Evolutionary conservation across 1,140 invertebrate species (phyloP).

Genomic region (Potamilus streckersoni): DNA sequence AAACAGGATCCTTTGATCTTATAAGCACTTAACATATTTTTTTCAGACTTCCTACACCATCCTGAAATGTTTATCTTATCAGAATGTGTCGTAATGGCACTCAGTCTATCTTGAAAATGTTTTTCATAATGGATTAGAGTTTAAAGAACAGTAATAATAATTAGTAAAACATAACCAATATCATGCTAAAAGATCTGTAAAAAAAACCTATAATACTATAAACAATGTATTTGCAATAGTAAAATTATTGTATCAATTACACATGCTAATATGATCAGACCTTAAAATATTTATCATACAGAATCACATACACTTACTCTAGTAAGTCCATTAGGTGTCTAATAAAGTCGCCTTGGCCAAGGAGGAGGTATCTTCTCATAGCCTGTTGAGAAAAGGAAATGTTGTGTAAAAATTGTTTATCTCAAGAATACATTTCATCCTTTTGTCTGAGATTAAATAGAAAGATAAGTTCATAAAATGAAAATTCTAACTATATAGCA

Average conservation of each 20-base stretch:
- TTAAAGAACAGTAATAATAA: not conserved
- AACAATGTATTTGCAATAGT: not conserved
- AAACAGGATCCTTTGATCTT: no score
- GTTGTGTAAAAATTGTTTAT: not conserved
- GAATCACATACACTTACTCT: conserved; percentile 76
- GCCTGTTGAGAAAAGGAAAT: conserved; percentile 71
- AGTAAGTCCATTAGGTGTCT: conserved; percentile 91
- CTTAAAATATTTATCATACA: not conserved
- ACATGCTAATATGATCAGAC: not conserved
- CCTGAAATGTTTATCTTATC: no score
- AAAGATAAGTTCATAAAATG: no score
- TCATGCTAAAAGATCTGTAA: not conserved
- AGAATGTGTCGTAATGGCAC: no score
- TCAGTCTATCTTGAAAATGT: no score
- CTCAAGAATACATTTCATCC: no score
- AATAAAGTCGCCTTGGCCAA: conserved; percentile 97
- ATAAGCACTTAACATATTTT: no score
- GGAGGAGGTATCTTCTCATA: conserved; percentile 87
- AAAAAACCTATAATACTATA: not conserved
- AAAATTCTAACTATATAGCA: no score
- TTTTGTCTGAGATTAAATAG: no score
- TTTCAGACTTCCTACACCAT: no score
- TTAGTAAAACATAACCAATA: not conserved
- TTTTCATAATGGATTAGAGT: no score
- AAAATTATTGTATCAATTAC: no score